A percentile compares a stretch with the other conserved stretches of the same genome.
Conservation (phyloP, 2,797 vertebrate genomes). For the Pangasius krempfi region DNA sequence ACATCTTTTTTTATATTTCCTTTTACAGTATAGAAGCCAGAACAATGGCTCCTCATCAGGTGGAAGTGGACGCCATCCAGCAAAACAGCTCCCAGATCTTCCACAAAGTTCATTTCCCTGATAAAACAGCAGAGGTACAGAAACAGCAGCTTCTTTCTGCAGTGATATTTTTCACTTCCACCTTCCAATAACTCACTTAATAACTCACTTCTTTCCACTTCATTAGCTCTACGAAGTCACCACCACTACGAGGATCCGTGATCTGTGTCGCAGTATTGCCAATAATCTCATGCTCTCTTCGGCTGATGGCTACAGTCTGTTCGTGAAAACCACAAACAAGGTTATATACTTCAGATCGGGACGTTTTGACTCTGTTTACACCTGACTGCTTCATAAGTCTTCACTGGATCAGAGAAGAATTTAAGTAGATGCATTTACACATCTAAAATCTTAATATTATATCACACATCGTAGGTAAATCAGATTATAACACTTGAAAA, state of each 20-base stretch:
- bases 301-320: conserved; percentile 88
- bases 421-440: not conserved
- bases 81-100: conserved; percentile 85
- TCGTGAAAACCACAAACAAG: conserved; percentile 88
- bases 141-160: not conserved
- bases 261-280: conserved; percentile 77
- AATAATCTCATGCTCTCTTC: conserved; percentile 78
- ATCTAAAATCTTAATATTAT: not conserved
- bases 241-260: conserved; percentile 80
- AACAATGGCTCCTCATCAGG: conserved; percentile 85
- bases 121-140: conserved; percentile 79
- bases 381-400: not conserved
- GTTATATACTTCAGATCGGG: conserved; percentile 61
- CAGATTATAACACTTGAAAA: not conserved
- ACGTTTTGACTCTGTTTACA: not conserved
- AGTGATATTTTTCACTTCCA: not conserved
- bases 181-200: not conserved
- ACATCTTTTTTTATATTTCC: not conserved
- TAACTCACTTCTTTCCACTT: not conserved
- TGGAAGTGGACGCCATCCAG: conserved; percentile 89
- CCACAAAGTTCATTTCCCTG: conserved; percentile 89
- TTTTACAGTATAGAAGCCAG: conserved; percentile 79
- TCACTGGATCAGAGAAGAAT: not conserved
- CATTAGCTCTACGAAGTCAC: conserved; percentile 83
- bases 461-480: not conserved